Percentiles rank a stretch among this genome's conserved stretches.
These are phyloP conservation scores for Centruroides vittatus DNA, from an alignment of 1,140 invertebrate genomes.

Conservation along the genomic window DNA sequence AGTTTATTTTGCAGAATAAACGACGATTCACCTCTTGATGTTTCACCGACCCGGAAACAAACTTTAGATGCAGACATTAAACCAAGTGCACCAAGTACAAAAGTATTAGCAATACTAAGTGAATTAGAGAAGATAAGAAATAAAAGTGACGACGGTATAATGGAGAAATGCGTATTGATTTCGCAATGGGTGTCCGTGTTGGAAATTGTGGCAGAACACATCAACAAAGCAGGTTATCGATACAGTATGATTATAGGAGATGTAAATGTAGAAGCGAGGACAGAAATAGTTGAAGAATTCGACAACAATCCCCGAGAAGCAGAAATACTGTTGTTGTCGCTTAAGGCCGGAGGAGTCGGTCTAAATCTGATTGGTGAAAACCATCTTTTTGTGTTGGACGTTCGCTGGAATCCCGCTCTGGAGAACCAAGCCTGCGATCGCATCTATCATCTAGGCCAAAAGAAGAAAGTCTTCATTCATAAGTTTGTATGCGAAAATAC, in stretches of 20 bases:
- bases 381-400: conserved; percentile 73
- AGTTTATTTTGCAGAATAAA: too few relatives aligned
- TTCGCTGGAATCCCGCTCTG: conserved; percentile 96
- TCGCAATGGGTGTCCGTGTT: conserved; percentile 75
- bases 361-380: conserved; percentile 95
- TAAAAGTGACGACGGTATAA: too few relatives aligned
- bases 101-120: too few relatives aligned
- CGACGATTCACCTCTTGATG: too few relatives aligned
- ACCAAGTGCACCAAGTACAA: too few relatives aligned
- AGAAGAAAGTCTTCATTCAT: conserved; percentile 65
- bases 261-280: conserved; percentile 24
- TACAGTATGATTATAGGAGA: conserved; percentile 50
- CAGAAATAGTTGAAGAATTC: conserved; percentile 44
- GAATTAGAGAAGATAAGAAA: too few relatives aligned
- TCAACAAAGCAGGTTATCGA: conserved; percentile 36
- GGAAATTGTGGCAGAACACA: conserved; percentile 44
- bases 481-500: conserved; percentile 79
- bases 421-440: conserved; percentile 89
- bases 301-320: conserved; percentile 42
- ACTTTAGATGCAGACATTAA: too few relatives aligned
- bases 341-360: conserved; percentile 92
- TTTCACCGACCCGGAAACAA: too few relatives aligned
- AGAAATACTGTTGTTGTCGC: conserved; percentile 72
- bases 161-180: conserved; percentile 45
- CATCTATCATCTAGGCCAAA: conserved; percentile 62